phyloP scores from a whole-genome alignment of 1,140 invertebrate species.

The Philopotamus ludificatus region DNA sequence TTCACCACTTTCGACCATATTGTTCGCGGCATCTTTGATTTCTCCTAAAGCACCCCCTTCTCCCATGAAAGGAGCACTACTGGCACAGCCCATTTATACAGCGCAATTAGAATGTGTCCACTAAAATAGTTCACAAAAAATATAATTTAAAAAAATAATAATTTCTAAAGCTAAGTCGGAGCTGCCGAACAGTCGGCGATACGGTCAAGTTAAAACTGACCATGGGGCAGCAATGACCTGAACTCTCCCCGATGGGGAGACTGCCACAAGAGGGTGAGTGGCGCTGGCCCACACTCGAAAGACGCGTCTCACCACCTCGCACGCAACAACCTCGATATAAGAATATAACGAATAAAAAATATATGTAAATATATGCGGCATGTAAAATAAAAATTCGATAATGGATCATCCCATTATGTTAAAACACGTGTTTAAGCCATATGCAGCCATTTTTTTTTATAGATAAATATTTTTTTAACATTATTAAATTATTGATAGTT shows the following conservation, averaged over 20 bases:
- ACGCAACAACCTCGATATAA: no score
- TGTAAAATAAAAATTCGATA: background rate
- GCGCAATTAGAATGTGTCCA: background rate
- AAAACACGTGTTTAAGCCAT: no score
- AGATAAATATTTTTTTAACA: no score
- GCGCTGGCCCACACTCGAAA: background rate
- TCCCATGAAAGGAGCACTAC: slow-evolving; percentile 40
- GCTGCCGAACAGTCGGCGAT: background rate
- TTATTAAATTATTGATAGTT: no score
- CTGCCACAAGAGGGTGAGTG: background rate
- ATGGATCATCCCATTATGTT: no score
- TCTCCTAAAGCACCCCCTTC: slow-evolving; percentile 38
- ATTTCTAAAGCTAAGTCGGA: background rate
- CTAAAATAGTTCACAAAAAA: background rate
- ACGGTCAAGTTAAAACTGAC: slow-evolving; percentile 14
- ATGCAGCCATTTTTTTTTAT: no score
- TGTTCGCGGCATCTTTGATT: slow-evolving; percentile 34
- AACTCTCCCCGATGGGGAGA: background rate
- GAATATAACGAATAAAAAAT: no score
- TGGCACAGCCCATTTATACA: slow-evolving; percentile 37
- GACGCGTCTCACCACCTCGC: background rate
- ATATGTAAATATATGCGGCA: background rate
- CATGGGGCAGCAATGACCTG: slow-evolving; percentile 21
- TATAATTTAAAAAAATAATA: background rate
- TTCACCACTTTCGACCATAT: slow-evolving; percentile 38